Evolutionary conservation across 1,140 invertebrate genomes (phyloP), one percentile per base, ranked within the genome.

Genomic region (Caenorhabditis remanei): DNA sequence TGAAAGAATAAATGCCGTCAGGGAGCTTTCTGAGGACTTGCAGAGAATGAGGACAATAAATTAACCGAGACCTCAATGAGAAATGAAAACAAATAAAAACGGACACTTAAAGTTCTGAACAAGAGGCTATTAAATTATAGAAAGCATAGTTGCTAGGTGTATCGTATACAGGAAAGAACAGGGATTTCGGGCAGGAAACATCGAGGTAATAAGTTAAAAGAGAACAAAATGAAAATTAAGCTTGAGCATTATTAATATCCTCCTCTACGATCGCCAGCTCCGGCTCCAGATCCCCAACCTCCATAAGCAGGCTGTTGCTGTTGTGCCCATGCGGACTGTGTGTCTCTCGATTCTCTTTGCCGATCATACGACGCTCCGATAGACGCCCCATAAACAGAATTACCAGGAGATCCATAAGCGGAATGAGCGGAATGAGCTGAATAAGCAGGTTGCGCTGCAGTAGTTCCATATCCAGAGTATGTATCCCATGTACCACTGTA

Each of bases 231-330:
- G 21, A 84, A n/a, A 43, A 19, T 41, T 21, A n/a, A 9, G 24
- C 32, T 32, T 32, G 32, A 32, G 32, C 32, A 32, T 1, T 32
- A 32, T 84, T 63, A 84, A 84, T 84, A 84, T 58, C 58, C 53
- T 19, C 55, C 32, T 21, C 84, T 16, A 32, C 50, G 61, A 21
- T 65, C 84, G 65, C 58, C 84, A 50, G 84, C 58, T 85, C 58
- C 84, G 24, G 55, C 83, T 16, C 83, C 83, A 21, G 53, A 5
- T n/a, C 61, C 46, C 56, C 56, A 61, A 13, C 58, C 53, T 41
- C 84, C 84, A 50, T 85, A 50, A 32, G 40, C 19, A 32, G 43
- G 32, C 9, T 40, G 48, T 24, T 58, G 55, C 9, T 58, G 43
- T 46, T 61, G 82, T 19, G 53, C n/a, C 82, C 82, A 61, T 19